Evolutionary conservation across 1,140 invertebrate genomes (phyloP), one percentile per base, ranked within the genome.

Genomic region (Melanaphis sacchari): DNA sequence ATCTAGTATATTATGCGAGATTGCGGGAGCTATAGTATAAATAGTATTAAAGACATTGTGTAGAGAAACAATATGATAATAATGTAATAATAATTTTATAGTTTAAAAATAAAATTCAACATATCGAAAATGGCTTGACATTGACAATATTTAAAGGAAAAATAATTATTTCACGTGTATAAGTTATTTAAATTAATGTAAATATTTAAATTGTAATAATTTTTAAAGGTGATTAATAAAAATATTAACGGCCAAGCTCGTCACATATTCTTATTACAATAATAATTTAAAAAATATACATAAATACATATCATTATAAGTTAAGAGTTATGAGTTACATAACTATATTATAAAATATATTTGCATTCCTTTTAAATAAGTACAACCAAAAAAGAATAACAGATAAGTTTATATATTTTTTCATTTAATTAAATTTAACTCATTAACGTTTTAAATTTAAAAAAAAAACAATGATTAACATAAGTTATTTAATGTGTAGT

Each of bases 131-230:
- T 49, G 46, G 46, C 31, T 76, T 5, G 31, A 76, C 59, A n/a
- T 76, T n/a, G 2, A 0, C 15, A n/a, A 76, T 36, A 76, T 8
- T 66, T 66, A n/a, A 76, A n/a, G n/a, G n/a, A 76, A n/a, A 36
- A 76, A 76, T 38, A 82, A 38, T 24, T 38, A 82, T 82, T 82
- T 82, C 7, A 24, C 0, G 21, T 24, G 6, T 21, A 82, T 82
- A 41, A 41, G 31, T 41, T 84, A 84, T 84, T 84, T 82, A 38
- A 82, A 82, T 82, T 82, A 82, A 40, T 82, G 76, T 22, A 76
- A 76, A 76, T 76, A 49, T 59, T 59, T 81, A 18, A 36, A 38
- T 81, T 81, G 38, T 36, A 18, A 81, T 36, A 41, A 41, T 40
- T 40, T 41, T 22, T 40, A 84, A 24, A 41, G 41, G 18, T 76